These are phyloP conservation scores for Hystrix cristata DNA, from an alignment of 2,113 vertebrate species.

Conservation along the genomic window DNA sequence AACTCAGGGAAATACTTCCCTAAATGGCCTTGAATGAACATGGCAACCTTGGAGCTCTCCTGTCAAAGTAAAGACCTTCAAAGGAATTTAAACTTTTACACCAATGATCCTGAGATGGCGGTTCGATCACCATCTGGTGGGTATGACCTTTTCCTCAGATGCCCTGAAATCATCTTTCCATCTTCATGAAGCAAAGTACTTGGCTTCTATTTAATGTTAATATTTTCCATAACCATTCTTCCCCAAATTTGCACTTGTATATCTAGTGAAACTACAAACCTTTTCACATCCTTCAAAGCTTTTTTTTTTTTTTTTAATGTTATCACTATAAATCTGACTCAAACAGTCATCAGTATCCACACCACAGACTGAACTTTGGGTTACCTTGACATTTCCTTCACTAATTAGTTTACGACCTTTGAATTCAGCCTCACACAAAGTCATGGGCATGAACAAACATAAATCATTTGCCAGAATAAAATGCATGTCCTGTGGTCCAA, in stretches of 20 bases:
- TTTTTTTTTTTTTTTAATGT: not conserved
- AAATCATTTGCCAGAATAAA: not conserved
- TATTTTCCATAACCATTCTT: not conserved
- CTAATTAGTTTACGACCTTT: not conserved
- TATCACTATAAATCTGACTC: not conserved
- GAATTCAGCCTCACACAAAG: not conserved
- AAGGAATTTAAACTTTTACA: not conserved
- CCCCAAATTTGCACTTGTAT: not conserved
- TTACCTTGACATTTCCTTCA: not conserved
- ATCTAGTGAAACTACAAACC: not conserved
- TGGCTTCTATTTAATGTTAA: not conserved
- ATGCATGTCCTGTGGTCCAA: not conserved
- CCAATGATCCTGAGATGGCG: not conserved
- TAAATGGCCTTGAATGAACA: not conserved
- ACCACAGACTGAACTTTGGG: not conserved
- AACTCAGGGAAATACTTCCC: not conserved
- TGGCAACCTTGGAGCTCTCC: not conserved
- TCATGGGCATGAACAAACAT: not conserved
- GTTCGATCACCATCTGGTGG: not conserved
- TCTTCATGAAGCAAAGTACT: not conserved
- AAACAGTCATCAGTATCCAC: not conserved
- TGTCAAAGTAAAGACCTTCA: not conserved
- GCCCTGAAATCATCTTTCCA: not conserved
- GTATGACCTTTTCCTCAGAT: not conserved
- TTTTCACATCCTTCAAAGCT: not conserved